phyloP scores from a whole-genome alignment of 2,797 vertebrate species.

The Sebastes baramenuke region DNA sequence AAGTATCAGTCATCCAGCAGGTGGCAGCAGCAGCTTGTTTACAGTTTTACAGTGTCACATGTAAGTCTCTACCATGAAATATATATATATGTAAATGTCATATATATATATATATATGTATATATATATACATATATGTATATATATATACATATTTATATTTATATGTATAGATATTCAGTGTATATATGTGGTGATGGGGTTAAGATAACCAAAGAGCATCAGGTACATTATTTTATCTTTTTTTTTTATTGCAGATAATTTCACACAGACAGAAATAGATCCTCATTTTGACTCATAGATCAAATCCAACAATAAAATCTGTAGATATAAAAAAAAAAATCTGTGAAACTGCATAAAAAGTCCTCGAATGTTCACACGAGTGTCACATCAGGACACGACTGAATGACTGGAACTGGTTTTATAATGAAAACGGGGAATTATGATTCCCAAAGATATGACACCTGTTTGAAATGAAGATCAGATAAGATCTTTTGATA shows the following conservation, averaged over 20 bases:
- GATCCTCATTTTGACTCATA: conserved; percentile 6
- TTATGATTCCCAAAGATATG: background rate
- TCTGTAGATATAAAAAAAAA: conserved; percentile 26
- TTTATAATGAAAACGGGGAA: background rate
- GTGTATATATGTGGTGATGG: background rate
- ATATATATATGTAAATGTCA: background rate
- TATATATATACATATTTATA: no score
- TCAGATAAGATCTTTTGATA: background rate
- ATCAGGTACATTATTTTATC: background rate
- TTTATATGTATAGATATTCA: background rate
- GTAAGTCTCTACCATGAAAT: background rate
- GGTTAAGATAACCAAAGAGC: background rate
- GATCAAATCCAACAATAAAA: conserved; percentile 36
- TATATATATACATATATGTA: no score
- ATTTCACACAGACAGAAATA: conserved; percentile 37
- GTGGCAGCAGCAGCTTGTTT: conserved; percentile 33
- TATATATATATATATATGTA: no score
- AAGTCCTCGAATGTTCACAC: background rate
- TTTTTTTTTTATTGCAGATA: conserved; percentile 37
- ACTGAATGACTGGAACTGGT: background rate
- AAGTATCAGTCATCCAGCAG: conserved; percentile 32
- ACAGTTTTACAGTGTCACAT: background rate
- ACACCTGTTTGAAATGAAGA: background rate
- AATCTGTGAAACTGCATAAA: conserved; percentile 31
- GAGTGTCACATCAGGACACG: background rate